Percentiles rank a stretch among this genome's conserved stretches.
phyloP scores from a whole-genome alignment of 2,113 vertebrate genomes.

The Accipiter virgatus region DNA sequence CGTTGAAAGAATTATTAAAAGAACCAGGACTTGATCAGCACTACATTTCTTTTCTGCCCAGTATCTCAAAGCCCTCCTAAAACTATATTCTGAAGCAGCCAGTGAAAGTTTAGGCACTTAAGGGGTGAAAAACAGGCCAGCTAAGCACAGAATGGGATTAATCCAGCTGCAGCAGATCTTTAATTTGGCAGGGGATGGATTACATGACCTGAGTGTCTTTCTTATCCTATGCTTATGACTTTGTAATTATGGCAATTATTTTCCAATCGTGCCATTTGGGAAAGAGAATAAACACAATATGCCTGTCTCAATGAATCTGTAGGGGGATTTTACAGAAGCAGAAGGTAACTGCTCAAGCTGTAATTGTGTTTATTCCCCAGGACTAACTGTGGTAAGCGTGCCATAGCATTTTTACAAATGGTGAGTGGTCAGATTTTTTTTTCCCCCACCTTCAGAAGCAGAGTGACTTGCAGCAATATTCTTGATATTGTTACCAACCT shows the following conservation, averaged over 20 bases:
- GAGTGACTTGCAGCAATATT: neutral
- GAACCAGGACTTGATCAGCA: neutral
- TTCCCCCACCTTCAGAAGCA: neutral
- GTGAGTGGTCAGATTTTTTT: neutral
- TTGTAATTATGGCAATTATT: slow-evolving; percentile 53
- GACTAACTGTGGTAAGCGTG: neutral
- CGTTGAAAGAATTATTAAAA: neutral
- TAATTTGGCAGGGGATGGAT: slow-evolving; percentile 42
- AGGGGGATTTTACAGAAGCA: neutral
- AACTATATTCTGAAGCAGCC: neutral
- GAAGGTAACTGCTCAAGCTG: neutral
- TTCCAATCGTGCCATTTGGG: neutral
- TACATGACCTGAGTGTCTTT: slow-evolving; percentile 8
- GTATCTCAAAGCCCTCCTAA: neutral
- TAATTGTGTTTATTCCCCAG: neutral
- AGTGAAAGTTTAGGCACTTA: neutral
- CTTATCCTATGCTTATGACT: slow-evolving; percentile 21
- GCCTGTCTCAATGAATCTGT: neutral
- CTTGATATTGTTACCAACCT: neutral
- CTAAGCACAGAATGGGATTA: neutral
- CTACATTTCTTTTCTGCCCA: neutral
- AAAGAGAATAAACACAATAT: slow-evolving; percentile 7
- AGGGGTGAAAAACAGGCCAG: neutral
- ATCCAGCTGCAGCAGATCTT: neutral
- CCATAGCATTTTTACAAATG: neutral